Evolutionary conservation across 2,113 vertebrate genomes (phyloP), one percentile per base, ranked within the genome.

Genomic region (Indicator maculatus): DNA sequence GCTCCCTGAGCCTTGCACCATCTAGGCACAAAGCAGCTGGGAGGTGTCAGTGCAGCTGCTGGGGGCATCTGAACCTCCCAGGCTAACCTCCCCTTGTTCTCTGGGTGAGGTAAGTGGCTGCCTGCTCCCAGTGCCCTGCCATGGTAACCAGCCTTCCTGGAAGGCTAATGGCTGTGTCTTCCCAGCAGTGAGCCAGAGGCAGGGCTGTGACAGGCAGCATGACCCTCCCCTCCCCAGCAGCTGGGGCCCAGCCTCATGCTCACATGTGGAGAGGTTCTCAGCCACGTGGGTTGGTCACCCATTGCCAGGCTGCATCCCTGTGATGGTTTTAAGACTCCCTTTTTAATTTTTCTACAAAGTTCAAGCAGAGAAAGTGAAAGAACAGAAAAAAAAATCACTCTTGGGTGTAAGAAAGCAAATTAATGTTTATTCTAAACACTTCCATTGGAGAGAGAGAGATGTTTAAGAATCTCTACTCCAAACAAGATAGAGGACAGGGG

Each of bases 161-260:
- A 84, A 60, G 27, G 26, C 70, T 64, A 31, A 85, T 65, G 11
- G 39, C 84, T 75, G 9, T 19, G 4, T 61, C 50, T 86, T 71
- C 82, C 82, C 70, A 82, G 89, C 87, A 93, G 77, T 0, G 60
- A 66, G 55, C 8, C 1, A 53, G 53, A 31, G 3, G 73, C 77
- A 59, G 56, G 33, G 28, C 65, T 19, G 12, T 0, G 1, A 20
- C 73, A 8, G 44, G 36, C 50, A 60, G 55, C 1, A 3, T 23
- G 52, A 67, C 78, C 66, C 56, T 24, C 71, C 47, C 27, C 60
- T 0, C 1, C 50, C 21, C 64, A 71, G 78, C 30, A 14, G 24
- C 53, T 11, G 10, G 18, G n/a, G 21, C 16, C 0, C 0, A 81
- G 50, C 15, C 2, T 16, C 73, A 18, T 0, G 1, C 33, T 80